phyloP scores from a whole-genome alignment of 2,888 invertebrate genomes.

The Agriopis marginaria region DNA sequence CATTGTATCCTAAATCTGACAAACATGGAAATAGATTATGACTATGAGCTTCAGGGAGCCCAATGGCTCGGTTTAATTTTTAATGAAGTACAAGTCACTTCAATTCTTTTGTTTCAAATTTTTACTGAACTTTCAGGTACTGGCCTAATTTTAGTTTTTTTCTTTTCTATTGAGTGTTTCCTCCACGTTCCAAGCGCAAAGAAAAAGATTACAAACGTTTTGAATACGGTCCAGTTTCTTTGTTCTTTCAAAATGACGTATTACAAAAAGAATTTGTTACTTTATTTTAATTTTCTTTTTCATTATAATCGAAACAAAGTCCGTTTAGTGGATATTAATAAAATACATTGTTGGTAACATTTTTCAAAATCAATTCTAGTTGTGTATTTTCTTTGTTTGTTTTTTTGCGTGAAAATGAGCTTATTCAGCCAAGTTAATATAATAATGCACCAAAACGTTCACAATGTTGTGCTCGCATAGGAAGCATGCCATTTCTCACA shows the following conservation, averaged over 20 bases:
- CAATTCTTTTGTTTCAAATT: no score
- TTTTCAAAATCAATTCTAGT: background rate
- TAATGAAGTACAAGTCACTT: no score
- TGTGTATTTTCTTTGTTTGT: background rate
- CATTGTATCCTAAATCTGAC: no score
- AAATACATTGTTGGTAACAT: background rate
- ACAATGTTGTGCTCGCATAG: no score
- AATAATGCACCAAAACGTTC: no score
- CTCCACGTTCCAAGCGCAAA: conserved; percentile 12
- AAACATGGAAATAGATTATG: no score
- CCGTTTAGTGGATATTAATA: conserved; percentile 8
- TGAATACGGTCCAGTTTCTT: conserved; percentile 46
- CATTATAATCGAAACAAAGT: conserved; percentile 17
- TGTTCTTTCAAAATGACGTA: conserved; percentile 49
- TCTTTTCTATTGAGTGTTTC: conserved; percentile 5
- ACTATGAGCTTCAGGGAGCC: no score
- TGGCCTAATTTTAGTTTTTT: background rate
- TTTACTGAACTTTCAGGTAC: no score
- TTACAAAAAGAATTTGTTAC: conserved; percentile 46
- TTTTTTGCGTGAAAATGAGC: background rate
- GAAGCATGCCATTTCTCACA: no score
- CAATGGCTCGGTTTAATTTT: no score
- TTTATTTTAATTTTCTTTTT: conserved; percentile 29
- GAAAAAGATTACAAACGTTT: conserved; percentile 40
- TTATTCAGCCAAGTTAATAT: background rate